Conservation (phyloP, 2,888 invertebrate species). For the Palloptera scutellata region DNA sequence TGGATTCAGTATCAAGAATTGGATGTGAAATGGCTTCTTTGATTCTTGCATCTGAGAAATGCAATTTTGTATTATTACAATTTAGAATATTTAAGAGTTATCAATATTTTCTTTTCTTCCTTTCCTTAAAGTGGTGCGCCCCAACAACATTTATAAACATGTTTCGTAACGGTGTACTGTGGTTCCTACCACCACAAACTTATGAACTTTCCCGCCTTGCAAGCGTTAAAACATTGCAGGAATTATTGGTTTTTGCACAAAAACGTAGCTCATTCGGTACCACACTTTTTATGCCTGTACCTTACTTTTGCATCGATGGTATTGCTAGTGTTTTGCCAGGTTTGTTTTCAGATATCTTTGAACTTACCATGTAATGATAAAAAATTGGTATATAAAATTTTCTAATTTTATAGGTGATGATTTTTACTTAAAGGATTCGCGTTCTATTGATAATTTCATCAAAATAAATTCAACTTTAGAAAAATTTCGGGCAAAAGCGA, state of each 20-base stretch:
- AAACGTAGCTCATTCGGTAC: slow-evolving; percentile 68
- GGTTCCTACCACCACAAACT: slow-evolving; percentile 76
- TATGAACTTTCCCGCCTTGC: slow-evolving; percentile 76
- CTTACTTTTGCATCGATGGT: slow-evolving; percentile 69
- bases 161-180: slow-evolving; percentile 43
- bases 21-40: too few relatives aligned
- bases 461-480: slow-evolving; percentile 45
- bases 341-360: slow-evolving; percentile 48
- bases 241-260: slow-evolving; percentile 69
- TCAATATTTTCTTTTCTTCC: neutral
- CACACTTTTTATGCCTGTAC: slow-evolving; percentile 68
- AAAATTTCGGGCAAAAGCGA: slow-evolving; percentile 50
- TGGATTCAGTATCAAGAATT: too few relatives aligned
- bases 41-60: too few relatives aligned
- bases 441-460: slow-evolving; percentile 46
- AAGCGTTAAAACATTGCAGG: slow-evolving; percentile 67
- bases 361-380: too few relatives aligned
- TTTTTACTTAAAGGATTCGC: slow-evolving; percentile 61
- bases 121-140: slow-evolving; percentile 71
- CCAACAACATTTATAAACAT: slow-evolving; percentile 63
- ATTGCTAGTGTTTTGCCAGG: slow-evolving; percentile 70
- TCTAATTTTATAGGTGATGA: slow-evolving; percentile 65
- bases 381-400: too few relatives aligned
- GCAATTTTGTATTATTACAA: too few relatives aligned
- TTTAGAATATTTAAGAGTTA: too few relatives aligned